Conservation (phyloP, 2,113 vertebrate species). For the Syrmaticus mikado region DNA sequence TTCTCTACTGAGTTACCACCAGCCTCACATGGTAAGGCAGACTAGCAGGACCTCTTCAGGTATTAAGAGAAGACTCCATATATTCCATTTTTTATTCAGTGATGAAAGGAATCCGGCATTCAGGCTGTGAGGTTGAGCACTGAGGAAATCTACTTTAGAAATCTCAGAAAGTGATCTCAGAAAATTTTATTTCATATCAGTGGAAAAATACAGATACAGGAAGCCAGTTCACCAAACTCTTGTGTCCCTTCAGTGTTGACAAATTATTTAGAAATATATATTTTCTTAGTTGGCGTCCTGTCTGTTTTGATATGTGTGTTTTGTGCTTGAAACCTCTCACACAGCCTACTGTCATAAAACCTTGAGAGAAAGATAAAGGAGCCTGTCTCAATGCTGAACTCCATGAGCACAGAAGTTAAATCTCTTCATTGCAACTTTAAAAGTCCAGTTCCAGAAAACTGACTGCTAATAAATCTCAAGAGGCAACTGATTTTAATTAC, state of each 20-base stretch:
- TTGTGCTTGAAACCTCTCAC: neutral
- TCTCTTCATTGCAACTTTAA: neutral
- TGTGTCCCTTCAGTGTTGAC: neutral
- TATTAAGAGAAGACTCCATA: neutral
- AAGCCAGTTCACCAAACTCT: neutral
- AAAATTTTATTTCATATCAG: neutral
- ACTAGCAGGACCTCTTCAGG: neutral
- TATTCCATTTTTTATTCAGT: neutral
- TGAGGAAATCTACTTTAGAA: neutral
- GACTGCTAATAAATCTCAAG: neutral
- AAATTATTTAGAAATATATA: neutral
- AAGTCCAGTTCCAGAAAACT: neutral
- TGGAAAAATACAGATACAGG: neutral
- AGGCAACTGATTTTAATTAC: neutral
- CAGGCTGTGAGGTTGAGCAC: neutral
- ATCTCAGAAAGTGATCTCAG: neutral
- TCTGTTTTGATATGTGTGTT: neutral
- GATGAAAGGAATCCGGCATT: neutral
- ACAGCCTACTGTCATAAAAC: neutral
- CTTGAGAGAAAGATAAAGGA: neutral
- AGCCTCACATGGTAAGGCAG: neutral
- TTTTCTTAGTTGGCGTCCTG: neutral
- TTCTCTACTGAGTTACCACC: neutral
- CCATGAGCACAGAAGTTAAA: neutral
- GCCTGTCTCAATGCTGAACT: neutral